phyloP scores from a whole-genome alignment of 1,140 invertebrate species.

The Ceratina australensis region DNA sequence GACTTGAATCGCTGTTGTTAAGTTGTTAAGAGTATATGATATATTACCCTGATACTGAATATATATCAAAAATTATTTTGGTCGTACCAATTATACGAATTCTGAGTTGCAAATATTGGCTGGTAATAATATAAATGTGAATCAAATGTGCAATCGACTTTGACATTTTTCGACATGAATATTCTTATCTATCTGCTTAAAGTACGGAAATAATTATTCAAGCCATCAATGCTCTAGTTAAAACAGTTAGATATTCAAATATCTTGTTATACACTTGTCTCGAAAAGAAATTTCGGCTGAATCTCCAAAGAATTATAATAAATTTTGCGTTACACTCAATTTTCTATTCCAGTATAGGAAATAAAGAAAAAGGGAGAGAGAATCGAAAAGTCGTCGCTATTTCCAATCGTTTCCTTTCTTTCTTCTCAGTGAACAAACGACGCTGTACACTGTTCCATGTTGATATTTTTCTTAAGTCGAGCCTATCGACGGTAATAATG shows the following conservation, averaged over 20 bases:
- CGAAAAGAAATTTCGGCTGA: not conserved
- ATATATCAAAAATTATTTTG: not conserved
- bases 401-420: conserved; percentile 45
- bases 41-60: not conserved
- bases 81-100: not conserved
- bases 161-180: not conserved
- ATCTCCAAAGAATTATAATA: not conserved
- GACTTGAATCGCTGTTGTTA: not conserved
- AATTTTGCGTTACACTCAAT: not conserved
- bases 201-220: too few relatives aligned
- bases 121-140: not conserved
- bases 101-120: not conserved
- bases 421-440: conserved; percentile 38
- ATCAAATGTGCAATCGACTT: not conserved
- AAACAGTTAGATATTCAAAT: not conserved
- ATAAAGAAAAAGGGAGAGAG: not conserved
- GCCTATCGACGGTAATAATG: conserved; percentile 24
- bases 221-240: too few relatives aligned
- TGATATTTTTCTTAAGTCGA: conserved; percentile 69
- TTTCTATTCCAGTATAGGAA: not conserved
- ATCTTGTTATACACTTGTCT: too few relatives aligned
- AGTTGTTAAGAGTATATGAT: not conserved
- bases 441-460: conserved; percentile 63
- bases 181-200: not conserved
- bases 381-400: not conserved